A percentile compares a stretch with the other conserved stretches of the same genome.
Evolutionary conservation across 2,113 vertebrate species (phyloP).

Genomic region (Chamaea fasciata): DNA sequence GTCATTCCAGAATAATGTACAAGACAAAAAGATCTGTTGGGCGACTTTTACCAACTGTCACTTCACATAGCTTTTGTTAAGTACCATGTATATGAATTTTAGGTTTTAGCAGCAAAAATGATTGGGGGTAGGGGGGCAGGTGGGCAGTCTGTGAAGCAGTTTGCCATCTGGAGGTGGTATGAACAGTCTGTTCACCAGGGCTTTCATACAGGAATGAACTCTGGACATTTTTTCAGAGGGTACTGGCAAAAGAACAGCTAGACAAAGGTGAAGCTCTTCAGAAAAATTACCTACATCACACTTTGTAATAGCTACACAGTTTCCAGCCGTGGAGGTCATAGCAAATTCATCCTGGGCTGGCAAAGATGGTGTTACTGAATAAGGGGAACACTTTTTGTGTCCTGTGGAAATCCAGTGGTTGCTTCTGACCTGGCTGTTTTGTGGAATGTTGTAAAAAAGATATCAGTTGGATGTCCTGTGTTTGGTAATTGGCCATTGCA

Average conservation of each 20-base stretch:
- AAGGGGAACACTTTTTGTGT: background rate
- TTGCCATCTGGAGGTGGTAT: background rate
- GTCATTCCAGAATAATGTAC: background rate
- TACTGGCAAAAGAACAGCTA: background rate
- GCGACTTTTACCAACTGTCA: background rate
- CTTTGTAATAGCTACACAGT: background rate
- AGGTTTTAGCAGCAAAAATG: background rate
- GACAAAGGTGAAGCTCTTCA: background rate
- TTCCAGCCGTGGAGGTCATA: background rate
- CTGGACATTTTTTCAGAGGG: background rate
- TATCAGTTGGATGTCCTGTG: background rate
- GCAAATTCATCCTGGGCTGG: background rate
- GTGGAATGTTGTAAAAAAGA: background rate
- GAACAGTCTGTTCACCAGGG: background rate
- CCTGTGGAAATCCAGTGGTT: background rate
- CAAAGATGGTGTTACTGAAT: background rate
- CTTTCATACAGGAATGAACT: background rate
- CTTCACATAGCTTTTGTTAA: background rate
- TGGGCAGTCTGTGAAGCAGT: background rate
- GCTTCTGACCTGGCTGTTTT: background rate
- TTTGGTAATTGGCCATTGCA: background rate
- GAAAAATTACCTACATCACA: background rate
- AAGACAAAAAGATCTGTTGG: background rate
- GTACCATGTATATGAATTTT: background rate
- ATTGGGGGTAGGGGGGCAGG: accelerated